Percentiles rank a stretch among this genome's conserved stretches.
Evolutionary conservation across 1,140 invertebrate species (phyloP).

Genomic region (Latrodectus geometricus): DNA sequence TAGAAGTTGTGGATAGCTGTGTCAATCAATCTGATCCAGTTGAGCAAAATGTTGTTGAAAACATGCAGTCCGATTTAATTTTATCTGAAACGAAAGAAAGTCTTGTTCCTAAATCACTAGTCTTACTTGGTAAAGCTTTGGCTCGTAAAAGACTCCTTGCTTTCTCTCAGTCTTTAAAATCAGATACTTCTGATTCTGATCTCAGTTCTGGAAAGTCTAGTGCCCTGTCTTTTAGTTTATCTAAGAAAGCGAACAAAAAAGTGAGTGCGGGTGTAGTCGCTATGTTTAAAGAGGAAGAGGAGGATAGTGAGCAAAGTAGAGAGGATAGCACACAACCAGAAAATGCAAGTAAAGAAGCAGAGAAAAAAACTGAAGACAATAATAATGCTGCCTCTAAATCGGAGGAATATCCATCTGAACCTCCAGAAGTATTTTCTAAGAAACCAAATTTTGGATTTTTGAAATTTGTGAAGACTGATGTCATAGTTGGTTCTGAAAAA

Average conservation of each 20-base stretch:
- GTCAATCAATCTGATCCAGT: background rate
- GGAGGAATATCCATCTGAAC: conserved; percentile 43
- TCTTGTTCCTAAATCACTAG: conserved; percentile 53
- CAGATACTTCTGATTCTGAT: background rate
- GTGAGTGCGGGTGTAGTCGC: conserved; percentile 31
- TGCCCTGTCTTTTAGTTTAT: conserved; percentile 62
- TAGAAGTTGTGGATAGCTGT: background rate
- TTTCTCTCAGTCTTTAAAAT: conserved; percentile 41
- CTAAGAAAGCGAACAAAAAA: conserved; percentile 60
- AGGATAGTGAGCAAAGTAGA: conserved; percentile 27
- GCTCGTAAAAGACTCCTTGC: conserved; percentile 62
- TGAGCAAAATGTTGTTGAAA: background rate
- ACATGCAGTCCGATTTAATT: background rate
- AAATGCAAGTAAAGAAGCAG: conserved; percentile 11
- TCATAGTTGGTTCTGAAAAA: conserved; percentile 40
- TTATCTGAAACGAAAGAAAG: background rate
- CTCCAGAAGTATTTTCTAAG: conserved; percentile 41
- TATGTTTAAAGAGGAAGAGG: conserved; percentile 53
- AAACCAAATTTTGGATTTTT: conserved; percentile 61
- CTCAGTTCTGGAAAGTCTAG: conserved; percentile 5
- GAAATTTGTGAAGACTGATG: conserved; percentile 55
- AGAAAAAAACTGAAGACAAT: conserved; percentile 4
- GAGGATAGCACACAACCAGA: conserved; percentile 8
- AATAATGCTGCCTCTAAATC: background rate
- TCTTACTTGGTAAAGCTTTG: conserved; percentile 60